Conservation (phyloP, 2,888 invertebrate species). For the Magallana nippona region DNA sequence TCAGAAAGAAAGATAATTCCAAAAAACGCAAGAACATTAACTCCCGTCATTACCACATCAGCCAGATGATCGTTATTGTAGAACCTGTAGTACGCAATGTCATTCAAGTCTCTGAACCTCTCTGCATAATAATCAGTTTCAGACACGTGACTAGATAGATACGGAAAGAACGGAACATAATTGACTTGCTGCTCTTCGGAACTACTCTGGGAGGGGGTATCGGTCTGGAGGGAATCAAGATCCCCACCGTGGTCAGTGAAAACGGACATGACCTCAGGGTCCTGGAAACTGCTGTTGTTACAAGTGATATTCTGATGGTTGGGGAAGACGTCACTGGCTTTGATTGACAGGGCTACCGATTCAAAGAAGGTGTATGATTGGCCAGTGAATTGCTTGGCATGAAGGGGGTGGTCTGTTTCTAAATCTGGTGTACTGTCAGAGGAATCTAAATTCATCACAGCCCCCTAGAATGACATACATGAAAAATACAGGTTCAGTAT, state of each 20-base stretch:
- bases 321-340: background rate
- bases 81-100: background rate
- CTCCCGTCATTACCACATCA: background rate
- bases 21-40: background rate
- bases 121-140: background rate
- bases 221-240: background rate
- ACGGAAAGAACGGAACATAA: background rate
- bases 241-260: background rate
- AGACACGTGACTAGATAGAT: background rate
- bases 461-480: constrained; percentile 53
- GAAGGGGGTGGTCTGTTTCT: background rate
- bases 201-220: background rate
- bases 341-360: background rate
- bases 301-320: constrained; percentile 5
- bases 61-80: background rate
- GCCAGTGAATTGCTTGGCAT: background rate
- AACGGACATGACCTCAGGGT: background rate
- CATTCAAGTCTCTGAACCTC: background rate
- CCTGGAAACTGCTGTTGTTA: constrained; percentile 8
- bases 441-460: constrained; percentile 62
- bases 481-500: too few species aligned
- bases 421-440: background rate
- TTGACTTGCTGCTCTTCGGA: background rate
- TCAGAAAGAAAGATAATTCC: background rate
- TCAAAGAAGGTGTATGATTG: background rate